phyloP scores from a whole-genome alignment of 35 echinoderm and acorn worm genomes.

The Acanthaster planci region DNA sequence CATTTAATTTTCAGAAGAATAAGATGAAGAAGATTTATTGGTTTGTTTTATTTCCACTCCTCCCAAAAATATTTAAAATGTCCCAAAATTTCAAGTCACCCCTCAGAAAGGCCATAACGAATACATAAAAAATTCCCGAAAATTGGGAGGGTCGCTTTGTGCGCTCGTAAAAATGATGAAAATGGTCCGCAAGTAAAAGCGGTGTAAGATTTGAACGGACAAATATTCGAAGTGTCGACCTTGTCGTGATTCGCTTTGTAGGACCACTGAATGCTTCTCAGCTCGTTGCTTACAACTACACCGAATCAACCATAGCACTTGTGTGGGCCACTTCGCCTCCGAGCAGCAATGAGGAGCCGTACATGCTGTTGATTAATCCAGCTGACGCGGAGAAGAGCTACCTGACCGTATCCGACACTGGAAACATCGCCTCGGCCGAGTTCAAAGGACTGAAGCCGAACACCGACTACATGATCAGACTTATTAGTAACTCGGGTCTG shows the following conservation, averaged over 20 bases:
- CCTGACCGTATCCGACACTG: not conserved
- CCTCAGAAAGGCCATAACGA: too few species aligned
- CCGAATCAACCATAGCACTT: not conserved
- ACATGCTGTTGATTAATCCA: constrained; percentile 18
- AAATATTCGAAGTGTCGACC: too few species aligned
- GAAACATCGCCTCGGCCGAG: not conserved
- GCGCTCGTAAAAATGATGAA: too few species aligned
- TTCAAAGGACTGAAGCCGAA: constrained; percentile 16
- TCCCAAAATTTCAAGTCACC: too few species aligned
- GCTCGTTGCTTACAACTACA: constrained; percentile 13
- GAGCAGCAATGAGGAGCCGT: not conserved
- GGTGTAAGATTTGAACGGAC: too few species aligned
- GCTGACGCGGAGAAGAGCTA: not conserved
- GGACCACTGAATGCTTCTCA: not conserved
- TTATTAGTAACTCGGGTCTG: not conserved
- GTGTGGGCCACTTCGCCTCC: not conserved
- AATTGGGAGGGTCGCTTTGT: too few species aligned
- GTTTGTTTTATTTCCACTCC: too few species aligned
- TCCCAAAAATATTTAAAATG: too few species aligned
- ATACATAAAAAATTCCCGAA: too few species aligned
- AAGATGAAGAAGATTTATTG: too few species aligned
- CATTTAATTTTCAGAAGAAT: too few species aligned
- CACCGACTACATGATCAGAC: not conserved
- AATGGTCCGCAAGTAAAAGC: too few species aligned
- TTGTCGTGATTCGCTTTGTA: not conserved